Evolutionary conservation across 2,797 vertebrate species (phyloP), one percentile per base, ranked within the genome.

Genomic region (Mallotus villosus): DNA sequence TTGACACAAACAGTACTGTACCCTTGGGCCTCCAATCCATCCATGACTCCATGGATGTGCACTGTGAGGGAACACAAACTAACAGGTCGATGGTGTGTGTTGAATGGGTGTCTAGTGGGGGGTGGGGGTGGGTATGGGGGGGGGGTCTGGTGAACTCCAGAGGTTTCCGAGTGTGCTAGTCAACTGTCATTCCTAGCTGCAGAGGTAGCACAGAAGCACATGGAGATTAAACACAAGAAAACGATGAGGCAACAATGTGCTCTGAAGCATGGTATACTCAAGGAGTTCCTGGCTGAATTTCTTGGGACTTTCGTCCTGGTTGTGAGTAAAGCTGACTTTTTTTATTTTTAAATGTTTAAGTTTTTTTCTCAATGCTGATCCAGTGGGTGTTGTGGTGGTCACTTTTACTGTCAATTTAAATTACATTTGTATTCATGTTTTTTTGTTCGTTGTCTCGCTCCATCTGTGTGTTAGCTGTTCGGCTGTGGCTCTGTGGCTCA

Each of bases 271-370:
- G 82, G 87, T 72, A 81, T 97, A 85, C 77, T 91, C 68, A 98
- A 94, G 91, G 97, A 98, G 91, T 95, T 92, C 8, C 86, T 99
- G 78, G 94, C 97, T 0, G 97, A 99, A 88, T 95, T 99, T 90
- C 91, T 99, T 80, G 98, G 96, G 57, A 99, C 97, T 0, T 97
- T 96, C 79, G 90, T 97, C 75, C 53, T 99, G 91, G 94, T 99
- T 70, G 98, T 99, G 90, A 98, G 98, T 97, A 83, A 11, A 6
- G 60, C 65, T 55, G 24, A 25, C 21, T 17, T 37, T 32, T 17
- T 68, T 72, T 58, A 12, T 67, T 34, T 0, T 17, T 24, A 14
- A 21, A n/a, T 61, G 17, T 55, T n/a, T 2, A 55, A 4, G 16
- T 17, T 55, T 5, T 53, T n/a, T 14, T 7, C 2, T 55, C 51